Conservation (phyloP, 2,888 invertebrate genomes). For the Agapostemon virescens region DNA sequence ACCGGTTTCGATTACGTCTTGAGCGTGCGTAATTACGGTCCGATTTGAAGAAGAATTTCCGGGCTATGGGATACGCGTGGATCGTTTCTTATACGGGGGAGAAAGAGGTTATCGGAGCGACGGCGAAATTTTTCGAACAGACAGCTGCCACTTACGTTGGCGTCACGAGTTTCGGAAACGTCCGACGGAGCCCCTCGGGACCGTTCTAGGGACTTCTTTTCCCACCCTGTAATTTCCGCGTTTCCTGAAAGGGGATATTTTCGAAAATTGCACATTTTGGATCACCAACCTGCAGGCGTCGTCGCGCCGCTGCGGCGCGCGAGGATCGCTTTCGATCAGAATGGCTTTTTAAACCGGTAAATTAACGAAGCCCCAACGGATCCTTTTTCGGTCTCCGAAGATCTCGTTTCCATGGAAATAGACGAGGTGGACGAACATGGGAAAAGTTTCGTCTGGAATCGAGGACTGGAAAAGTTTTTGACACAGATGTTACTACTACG, state of each 20-base stretch:
- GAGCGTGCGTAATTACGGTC: constrained; percentile 53
- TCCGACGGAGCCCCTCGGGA: constrained; percentile 54
- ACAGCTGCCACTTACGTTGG: constrained; percentile 69
- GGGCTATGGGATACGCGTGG: constrained; percentile 40
- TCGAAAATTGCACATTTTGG: constrained; percentile 74
- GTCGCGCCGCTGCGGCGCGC: constrained; percentile 20
- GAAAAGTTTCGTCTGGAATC: neutral
- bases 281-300: constrained; percentile 65
- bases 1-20: constrained; percentile 47
- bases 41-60: constrained; percentile 51
- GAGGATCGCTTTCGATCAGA: constrained; percentile 50
- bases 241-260: constrained; percentile 74
- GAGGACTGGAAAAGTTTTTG: neutral
- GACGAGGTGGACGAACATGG: neutral
- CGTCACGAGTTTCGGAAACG: constrained; percentile 66
- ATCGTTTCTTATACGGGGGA: constrained; percentile 7
- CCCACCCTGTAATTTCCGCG: constrained; percentile 76
- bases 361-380: constrained; percentile 57
- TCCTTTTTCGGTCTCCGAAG: constrained; percentile 31
- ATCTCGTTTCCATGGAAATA: constrained; percentile 36
- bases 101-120: constrained; percentile 53
- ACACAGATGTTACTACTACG: neutral
- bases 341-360: constrained; percentile 65
- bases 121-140: constrained; percentile 58
- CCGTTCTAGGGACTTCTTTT: constrained; percentile 64